Percentiles rank a stretch among this genome's conserved stretches.
Conservation (phyloP, 2,888 invertebrate species). For the Drosophila mulleri region DNA sequence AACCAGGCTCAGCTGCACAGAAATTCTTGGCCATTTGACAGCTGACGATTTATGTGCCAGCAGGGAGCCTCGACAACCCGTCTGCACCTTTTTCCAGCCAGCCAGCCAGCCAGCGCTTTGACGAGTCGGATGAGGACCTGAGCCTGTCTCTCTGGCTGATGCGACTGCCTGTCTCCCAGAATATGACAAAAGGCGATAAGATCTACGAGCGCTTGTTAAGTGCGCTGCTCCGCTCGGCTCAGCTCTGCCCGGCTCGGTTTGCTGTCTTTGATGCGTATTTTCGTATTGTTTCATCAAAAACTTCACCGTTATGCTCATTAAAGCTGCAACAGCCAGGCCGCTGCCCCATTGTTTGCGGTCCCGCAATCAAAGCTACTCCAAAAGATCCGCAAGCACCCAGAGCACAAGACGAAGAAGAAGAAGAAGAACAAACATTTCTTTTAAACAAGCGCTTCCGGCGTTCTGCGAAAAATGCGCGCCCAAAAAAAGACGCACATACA, state of each 20-base stretch:
- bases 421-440: conserved; percentile 38
- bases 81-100: conserved; percentile 32
- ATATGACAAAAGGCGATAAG: conserved; percentile 78
- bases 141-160: conserved; percentile 42
- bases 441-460: conserved; percentile 77
- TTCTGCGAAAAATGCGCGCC: conserved; percentile 71
- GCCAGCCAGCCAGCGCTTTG: conserved; percentile 23
- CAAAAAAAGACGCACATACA: conserved; percentile 7
- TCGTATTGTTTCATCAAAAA: conserved; percentile 79
- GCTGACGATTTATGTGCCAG: conserved; percentile 79
- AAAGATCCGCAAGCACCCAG: conserved; percentile 22
- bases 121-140: conserved; percentile 44
- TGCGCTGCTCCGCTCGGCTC: conserved; percentile 13
- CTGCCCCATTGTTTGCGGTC: conserved; percentile 54
- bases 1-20: conserved; percentile 35
- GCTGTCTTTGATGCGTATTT: conserved; percentile 38
- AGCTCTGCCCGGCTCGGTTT: neutral
- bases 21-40: conserved; percentile 78
- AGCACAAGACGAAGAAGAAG: neutral
- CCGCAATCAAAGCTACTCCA: conserved; percentile 55
- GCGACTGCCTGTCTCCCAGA: conserved; percentile 66
- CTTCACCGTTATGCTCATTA: conserved; percentile 82
- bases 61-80: conserved; percentile 32
- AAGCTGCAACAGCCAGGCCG: conserved; percentile 61
- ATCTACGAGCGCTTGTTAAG: conserved; percentile 74